phyloP scores from a whole-genome alignment of 1,140 invertebrate genomes.

The Papilio dardanus region DNA sequence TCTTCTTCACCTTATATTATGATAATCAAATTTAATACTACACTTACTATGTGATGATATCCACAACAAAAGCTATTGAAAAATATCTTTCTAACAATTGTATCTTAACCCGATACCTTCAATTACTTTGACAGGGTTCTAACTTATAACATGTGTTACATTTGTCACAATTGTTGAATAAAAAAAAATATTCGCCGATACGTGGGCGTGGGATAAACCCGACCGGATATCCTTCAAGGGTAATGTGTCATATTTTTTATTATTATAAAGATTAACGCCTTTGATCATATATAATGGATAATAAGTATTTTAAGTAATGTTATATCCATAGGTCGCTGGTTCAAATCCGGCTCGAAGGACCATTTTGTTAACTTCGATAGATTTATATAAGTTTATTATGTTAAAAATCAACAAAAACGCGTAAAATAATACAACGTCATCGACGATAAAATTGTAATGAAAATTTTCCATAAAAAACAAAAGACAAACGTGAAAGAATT shows the following conservation, averaged over 20 bases:
- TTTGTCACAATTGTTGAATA: conserved; percentile 2
- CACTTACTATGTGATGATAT: background rate
- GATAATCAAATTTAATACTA: background rate
- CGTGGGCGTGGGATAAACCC: conserved; percentile 12
- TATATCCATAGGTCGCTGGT: background rate
- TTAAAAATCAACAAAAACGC: no score
- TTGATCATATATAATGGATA: background rate
- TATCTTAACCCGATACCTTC: conserved; percentile 7
- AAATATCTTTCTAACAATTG: background rate
- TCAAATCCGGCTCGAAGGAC: no score
- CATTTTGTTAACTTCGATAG: no score
- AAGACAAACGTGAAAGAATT: no score
- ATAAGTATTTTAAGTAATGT: background rate
- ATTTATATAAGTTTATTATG: no score
- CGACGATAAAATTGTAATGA: no score
- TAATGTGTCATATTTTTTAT: conserved; percentile 5
- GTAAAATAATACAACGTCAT: no score
- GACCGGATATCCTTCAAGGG: conserved; percentile 23
- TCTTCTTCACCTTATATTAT: background rate
- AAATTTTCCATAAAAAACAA: no score
- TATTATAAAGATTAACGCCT: background rate
- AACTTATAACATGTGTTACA: conserved; percentile 8
- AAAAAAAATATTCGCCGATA: conserved; percentile 11
- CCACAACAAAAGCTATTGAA: background rate
- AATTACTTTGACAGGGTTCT: conserved; percentile 2